A percentile compares a stretch with the other conserved stretches of the same genome.
Evolutionary conservation across 2,888 invertebrate species (phyloP).

Genomic region (Andrena hattorfiana): DNA sequence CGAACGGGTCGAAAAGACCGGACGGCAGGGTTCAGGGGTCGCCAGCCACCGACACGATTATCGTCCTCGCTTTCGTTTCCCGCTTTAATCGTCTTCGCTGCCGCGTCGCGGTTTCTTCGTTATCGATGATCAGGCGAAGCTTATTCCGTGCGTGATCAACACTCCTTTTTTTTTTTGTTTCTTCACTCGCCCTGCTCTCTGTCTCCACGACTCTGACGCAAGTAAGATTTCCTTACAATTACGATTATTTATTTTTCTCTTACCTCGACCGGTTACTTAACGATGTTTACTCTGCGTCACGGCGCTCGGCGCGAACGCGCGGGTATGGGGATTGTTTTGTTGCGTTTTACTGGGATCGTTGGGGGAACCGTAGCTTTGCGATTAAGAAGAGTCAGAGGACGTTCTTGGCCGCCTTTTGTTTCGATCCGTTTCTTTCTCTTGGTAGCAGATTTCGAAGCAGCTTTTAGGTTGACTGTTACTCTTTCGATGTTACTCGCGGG

Average conservation of each 20-base stretch:
- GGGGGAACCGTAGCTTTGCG: too few species aligned
- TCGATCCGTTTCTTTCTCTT: too few species aligned
- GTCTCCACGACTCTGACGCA: background rate
- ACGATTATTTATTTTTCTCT: background rate
- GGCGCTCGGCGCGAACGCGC: background rate
- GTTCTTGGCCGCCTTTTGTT: too few species aligned
- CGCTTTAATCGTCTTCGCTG: background rate
- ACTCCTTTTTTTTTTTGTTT: background rate
- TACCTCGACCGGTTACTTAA: background rate
- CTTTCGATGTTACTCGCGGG: too few species aligned
- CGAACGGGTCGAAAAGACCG: slow-evolving; percentile 69
- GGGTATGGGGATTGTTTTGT: background rate
- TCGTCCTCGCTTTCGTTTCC: slow-evolving; percentile 2
- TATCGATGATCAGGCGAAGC: slow-evolving; percentile 5
- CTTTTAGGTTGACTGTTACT: too few species aligned
- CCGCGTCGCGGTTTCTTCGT: background rate
- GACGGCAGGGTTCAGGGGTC: slow-evolving; percentile 80
- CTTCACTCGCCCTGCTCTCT: background rate
- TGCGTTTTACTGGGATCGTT: background rate
- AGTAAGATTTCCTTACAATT: background rate
- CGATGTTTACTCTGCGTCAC: background rate
- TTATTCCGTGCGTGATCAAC: background rate
- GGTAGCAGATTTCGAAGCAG: too few species aligned
- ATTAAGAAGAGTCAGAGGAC: too few species aligned
- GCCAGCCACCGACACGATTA: slow-evolving; percentile 20